phyloP scores from a whole-genome alignment of 2,888 invertebrate species.

The Cataglyphis altisquamis region DNA sequence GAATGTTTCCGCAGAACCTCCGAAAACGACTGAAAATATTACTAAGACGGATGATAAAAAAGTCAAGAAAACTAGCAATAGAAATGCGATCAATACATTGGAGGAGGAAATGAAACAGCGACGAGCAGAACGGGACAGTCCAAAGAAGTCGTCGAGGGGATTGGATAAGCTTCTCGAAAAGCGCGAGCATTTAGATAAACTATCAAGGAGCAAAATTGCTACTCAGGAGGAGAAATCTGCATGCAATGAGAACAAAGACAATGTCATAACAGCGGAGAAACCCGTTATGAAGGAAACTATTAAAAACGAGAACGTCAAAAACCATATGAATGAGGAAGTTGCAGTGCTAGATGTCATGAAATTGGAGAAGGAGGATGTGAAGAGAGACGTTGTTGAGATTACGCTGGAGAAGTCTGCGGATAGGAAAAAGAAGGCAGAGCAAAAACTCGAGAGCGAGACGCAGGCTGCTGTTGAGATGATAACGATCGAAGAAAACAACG shows the following conservation, averaged over 20 bases:
- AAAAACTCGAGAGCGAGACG: conserved; percentile 49
- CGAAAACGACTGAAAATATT: conserved; percentile 59
- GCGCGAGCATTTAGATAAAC: conserved; percentile 86
- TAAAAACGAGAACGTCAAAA: conserved; percentile 74
- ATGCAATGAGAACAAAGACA: conserved; percentile 61
- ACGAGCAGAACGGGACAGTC: conserved; percentile 86
- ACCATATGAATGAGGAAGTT: conserved; percentile 71
- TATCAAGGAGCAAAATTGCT: conserved; percentile 79
- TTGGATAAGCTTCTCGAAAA: conserved; percentile 88
- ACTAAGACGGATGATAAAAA: conserved; percentile 78
- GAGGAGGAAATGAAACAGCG: conserved; percentile 85
- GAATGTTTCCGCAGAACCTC: conserved; percentile 54
- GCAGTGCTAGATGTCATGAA: conserved; percentile 61
- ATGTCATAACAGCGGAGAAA: conserved; percentile 37
- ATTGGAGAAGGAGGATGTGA: conserved; percentile 50
- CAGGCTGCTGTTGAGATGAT: conserved; percentile 33
- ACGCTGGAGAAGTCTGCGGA: conserved; percentile 36
- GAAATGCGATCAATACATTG: conserved; percentile 80
- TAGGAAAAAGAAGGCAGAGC: conserved; percentile 61
- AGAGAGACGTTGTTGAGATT: conserved; percentile 61
- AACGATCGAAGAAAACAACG: conserved; percentile 39
- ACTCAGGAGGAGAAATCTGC: conserved; percentile 61
- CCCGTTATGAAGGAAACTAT: conserved; percentile 56
- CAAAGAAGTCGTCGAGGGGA: conserved; percentile 88
- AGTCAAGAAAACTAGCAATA: conserved; percentile 77